phyloP scores from a whole-genome alignment of 2,888 invertebrate species.

The Eugnorisma glareosa region DNA sequence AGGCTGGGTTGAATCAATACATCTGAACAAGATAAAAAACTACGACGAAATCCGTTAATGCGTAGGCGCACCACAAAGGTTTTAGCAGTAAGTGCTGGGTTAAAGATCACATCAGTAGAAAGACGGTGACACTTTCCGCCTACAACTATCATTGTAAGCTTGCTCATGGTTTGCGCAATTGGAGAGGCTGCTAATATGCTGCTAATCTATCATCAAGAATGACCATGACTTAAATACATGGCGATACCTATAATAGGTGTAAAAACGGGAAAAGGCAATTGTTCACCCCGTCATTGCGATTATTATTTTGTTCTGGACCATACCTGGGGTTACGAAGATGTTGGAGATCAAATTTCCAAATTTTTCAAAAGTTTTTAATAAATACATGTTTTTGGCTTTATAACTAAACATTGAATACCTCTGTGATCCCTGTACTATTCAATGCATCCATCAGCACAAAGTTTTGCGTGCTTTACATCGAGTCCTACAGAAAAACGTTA shows the following conservation, averaged over 20 bases:
- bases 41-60: slow-evolving; percentile 14
- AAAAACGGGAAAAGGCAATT: too few species aligned
- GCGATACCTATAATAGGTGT: background rate
- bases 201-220: background rate
- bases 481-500: too few species aligned
- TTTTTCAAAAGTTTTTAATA: too few species aligned
- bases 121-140: slow-evolving; percentile 37
- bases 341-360: too few species aligned
- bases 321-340: too few species aligned
- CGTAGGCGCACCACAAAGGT: slow-evolving; percentile 43
- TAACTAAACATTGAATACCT: too few species aligned
- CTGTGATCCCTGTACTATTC: too few species aligned
- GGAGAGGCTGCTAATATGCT: background rate
- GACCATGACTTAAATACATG: background rate
- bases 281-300: too few species aligned
- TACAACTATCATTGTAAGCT: slow-evolving; percentile 22
- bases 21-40: slow-evolving; percentile 17
- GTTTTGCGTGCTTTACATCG: too few species aligned
- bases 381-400: too few species aligned
- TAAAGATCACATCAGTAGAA: slow-evolving; percentile 34
- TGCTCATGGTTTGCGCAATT: slow-evolving; percentile 3
- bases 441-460: too few species aligned
- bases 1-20: slow-evolving; percentile 2
- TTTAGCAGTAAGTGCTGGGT: slow-evolving; percentile 13
- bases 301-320: too few species aligned